Base-by-base conservation (phyloP, 1,140 invertebrate genomes). In the Cydia fagiglandana region DNA sequence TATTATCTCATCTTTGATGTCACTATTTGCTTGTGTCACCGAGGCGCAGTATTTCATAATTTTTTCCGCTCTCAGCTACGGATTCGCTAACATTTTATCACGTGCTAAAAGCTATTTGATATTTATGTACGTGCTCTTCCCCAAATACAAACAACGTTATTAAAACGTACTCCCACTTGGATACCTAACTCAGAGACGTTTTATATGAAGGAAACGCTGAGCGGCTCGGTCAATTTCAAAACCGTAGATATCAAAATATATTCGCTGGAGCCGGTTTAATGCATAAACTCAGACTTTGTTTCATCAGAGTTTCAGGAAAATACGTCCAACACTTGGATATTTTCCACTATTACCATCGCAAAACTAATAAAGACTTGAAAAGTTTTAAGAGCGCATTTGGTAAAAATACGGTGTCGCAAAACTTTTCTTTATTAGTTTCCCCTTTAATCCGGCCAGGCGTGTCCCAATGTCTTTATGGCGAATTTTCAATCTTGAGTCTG, bases 351-450 rank as follows among this genome's bases (percentile, higher is more conserved):
- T 88, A 86, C 86, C 83, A 84, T 82, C 83, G 82, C 77, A 74
- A 84, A 84, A 79, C 83, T 89, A 89, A 91, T 91, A 91, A 91
- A 91, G 86, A 82, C 79, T 86, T 77, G 85, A 81, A 91, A 91
- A 92, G 85, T 91, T 91, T 88, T 88, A 88, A 90, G 89, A 87
- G 86, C 82, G 83, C 86, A 83, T 88, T 91, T 88, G 85, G 79
- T 90, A 90, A 91, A 93, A 93, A 91, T 93, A 90, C 89, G 89
- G 90, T 91, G 89, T 91, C 89, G 88, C 88, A 88, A 88, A 91
- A 93, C 88, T 93, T 91, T 91, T 90, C 91, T 91, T 93, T 93
- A 91, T 91, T 91, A 93, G 89, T 90, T 88, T 84, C 88, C 89
- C 88, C 88, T 90, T 91, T 91, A 91, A 91, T 91, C 88, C 87